Conservation (phyloP, 2,113 vertebrate genomes). For the Gavia stellata region DNA sequence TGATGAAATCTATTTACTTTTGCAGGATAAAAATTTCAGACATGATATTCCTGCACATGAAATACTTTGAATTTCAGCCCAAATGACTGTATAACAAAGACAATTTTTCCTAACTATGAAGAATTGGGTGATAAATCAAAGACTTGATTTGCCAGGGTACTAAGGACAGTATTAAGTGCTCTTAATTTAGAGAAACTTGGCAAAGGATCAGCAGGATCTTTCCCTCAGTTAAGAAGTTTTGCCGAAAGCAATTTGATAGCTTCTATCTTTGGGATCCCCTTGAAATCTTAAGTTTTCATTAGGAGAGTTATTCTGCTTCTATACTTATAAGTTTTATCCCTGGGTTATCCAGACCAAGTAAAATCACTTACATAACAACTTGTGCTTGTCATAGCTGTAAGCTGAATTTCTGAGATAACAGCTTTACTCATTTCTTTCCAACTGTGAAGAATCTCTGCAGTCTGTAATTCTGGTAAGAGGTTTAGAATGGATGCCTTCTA, state of each 20-base stretch:
- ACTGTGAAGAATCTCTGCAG: conserved; percentile 57
- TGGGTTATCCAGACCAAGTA: conserved; percentile 56
- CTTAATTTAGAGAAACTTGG: neutral
- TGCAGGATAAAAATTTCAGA: neutral
- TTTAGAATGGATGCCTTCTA: conserved; percentile 44
- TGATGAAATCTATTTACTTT: neutral
- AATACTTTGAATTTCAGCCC: neutral
- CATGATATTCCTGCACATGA: neutral
- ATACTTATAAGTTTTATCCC: neutral
- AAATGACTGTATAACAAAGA: neutral
- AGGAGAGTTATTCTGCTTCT: conserved; percentile 25
- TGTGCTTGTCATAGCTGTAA: conserved; percentile 51
- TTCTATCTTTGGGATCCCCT: conserved; percentile 23
- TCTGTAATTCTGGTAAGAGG: conserved; percentile 58
- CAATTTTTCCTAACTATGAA: neutral
- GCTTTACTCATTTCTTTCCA: conserved; percentile 66
- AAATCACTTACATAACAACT: conserved; percentile 62
- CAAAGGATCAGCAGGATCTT: neutral
- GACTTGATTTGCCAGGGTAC: neutral
- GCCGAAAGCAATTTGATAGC: conserved; percentile 12
- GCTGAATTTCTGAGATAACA: conserved; percentile 68
- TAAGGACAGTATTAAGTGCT: neutral
- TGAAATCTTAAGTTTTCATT: conserved; percentile 20
- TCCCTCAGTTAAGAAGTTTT: neutral
- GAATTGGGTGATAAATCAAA: neutral